Conservation (phyloP, 2,797 vertebrate genomes). For the Gambelia wislizenii region DNA sequence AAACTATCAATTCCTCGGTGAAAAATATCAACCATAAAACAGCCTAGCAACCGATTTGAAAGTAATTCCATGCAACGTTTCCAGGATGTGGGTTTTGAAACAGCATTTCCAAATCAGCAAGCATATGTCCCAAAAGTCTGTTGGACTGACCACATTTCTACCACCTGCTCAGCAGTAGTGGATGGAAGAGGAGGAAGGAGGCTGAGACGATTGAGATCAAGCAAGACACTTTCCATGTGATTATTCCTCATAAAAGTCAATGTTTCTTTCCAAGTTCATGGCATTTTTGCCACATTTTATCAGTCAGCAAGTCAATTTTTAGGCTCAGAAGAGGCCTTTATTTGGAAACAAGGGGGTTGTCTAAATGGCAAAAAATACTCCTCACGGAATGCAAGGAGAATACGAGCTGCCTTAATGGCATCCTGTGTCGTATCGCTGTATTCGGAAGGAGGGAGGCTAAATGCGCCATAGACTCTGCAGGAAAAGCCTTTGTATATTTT, state of each 20-base stretch:
- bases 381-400: too few relatives aligned
- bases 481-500: too few relatives aligned
- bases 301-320: too few relatives aligned
- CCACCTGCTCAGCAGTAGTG: background rate
- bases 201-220: background rate
- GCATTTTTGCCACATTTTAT: too few relatives aligned
- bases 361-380: too few relatives aligned
- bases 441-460: too few relatives aligned
- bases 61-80: background rate
- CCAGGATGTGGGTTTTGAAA: background rate
- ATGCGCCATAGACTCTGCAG: too few relatives aligned
- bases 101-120: background rate
- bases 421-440: too few relatives aligned
- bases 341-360: too few relatives aligned
- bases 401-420: too few relatives aligned
- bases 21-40: background rate
- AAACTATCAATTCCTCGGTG: background rate
- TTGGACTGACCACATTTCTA: background rate
- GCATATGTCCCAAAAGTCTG: background rate
- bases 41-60: background rate
- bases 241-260: background rate
- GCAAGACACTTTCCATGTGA: background rate
- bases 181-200: background rate
- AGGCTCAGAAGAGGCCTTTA: too few relatives aligned
- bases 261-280: background rate